phyloP scores from a whole-genome alignment of 1,140 invertebrate species.

The Campoletis sonorensis region DNA sequence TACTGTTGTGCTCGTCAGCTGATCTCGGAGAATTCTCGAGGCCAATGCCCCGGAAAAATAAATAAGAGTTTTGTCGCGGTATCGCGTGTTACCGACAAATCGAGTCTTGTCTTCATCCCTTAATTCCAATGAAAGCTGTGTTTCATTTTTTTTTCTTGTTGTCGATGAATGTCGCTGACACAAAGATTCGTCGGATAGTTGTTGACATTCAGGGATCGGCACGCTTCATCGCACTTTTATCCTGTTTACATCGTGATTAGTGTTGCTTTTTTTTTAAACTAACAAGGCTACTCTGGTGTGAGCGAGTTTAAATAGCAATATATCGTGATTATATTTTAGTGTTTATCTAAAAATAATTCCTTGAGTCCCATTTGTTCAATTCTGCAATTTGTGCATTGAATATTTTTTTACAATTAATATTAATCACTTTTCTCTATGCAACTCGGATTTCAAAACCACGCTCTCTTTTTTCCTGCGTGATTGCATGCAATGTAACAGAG shows the following conservation, averaged over 20 bases:
- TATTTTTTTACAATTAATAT: too few species aligned
- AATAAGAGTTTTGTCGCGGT: background rate
- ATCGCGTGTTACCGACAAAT: conserved; percentile 11
- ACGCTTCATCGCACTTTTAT: background rate
- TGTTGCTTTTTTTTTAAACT: background rate
- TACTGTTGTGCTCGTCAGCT: conserved; percentile 36
- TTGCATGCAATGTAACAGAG: too few species aligned
- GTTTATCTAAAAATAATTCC: too few species aligned
- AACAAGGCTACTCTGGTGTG: background rate
- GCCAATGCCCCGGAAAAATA: conserved; percentile 8
- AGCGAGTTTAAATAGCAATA: background rate
- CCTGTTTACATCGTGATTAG: background rate
- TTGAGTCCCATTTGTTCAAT: too few species aligned
- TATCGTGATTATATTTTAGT: too few species aligned
- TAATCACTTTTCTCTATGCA: too few species aligned
- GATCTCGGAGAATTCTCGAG: conserved; percentile 1
- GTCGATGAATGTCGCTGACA: background rate
- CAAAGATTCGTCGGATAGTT: background rate
- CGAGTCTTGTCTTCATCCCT: background rate
- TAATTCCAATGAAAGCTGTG: background rate
- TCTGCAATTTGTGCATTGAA: too few species aligned
- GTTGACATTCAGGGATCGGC: background rate
- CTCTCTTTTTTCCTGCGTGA: too few species aligned
- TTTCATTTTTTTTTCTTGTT: conserved; percentile 6
- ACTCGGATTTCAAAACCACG: too few species aligned